phyloP scores from a whole-genome alignment of 2,797 vertebrate genomes.

The Tragopan temminckii region DNA sequence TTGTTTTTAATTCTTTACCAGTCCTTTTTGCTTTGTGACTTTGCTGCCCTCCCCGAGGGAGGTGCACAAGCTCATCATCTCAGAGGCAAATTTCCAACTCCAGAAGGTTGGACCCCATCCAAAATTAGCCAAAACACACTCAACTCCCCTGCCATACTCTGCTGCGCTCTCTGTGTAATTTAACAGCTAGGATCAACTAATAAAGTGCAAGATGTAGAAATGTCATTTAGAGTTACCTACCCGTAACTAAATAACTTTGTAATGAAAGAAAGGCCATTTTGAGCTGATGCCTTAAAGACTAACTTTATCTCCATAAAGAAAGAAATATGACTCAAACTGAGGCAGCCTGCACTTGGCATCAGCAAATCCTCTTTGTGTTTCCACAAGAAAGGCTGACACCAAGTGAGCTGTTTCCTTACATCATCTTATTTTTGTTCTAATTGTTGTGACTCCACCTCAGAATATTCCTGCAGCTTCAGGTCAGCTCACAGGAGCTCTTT shows the following conservation, averaged over 20 bases:
- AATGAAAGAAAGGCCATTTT: conserved; percentile 69
- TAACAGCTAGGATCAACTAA: conserved; percentile 53
- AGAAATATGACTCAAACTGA: conserved; percentile 30
- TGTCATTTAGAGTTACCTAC: conserved; percentile 63
- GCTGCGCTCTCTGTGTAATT: conserved; percentile 18
- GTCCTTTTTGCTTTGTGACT: neutral
- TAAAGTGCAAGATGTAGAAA: conserved; percentile 48
- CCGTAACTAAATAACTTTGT: conserved; percentile 73
- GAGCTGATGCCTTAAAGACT: conserved; percentile 55
- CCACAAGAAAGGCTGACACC: conserved; percentile 53
- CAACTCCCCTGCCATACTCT: neutral
- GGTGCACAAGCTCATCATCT: neutral
- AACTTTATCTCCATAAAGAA: conserved; percentile 59
- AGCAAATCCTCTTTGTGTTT: conserved; percentile 49
- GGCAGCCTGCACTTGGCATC: neutral
- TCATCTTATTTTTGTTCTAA: conserved; percentile 43
- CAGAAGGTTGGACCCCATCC: neutral
- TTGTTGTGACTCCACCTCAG: neutral
- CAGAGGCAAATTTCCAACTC: neutral
- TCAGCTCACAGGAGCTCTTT: neutral
- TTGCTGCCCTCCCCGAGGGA: neutral
- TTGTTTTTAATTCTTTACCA: neutral
- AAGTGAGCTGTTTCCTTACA: neutral
- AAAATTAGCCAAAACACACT: conserved; percentile 19
- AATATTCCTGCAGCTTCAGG: neutral